These are phyloP conservation scores for Hydrochoerus hydrochaeris DNA, from an alignment of 2,113 vertebrate genomes.

Conservation along the genomic window DNA sequence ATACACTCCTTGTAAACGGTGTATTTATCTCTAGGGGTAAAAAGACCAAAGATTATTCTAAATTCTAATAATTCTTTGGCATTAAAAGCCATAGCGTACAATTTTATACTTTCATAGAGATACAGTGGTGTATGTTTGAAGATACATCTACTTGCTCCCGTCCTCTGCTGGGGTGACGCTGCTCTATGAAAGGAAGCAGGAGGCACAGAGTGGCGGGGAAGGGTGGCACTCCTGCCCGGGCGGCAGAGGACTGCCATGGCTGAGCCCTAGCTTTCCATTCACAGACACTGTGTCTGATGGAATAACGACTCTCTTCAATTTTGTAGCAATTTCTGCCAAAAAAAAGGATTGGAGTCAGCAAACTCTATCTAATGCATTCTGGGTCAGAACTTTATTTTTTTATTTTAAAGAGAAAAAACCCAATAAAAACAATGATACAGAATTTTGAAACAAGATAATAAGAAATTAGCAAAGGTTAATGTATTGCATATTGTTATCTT, in stretches of 20 bases:
- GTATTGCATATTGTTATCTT: too few relatives aligned
- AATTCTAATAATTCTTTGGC: conserved; percentile 82
- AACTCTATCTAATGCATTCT: conserved; percentile 87
- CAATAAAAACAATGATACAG: too few relatives aligned
- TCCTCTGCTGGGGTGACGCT: conserved; percentile 71
- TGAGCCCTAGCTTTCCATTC: conserved; percentile 84
- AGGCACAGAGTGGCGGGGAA: conserved; percentile 78
- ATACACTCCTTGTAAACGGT: too few relatives aligned
- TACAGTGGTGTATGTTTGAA: conserved; percentile 87
- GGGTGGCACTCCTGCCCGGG: conserved; percentile 78
- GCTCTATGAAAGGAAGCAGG: conserved; percentile 69
- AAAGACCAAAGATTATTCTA: conserved; percentile 83
- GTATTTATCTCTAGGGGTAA: conserved; percentile 82
- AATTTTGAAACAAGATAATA: too few relatives aligned
- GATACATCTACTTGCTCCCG: conserved; percentile 82
- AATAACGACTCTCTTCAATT: conserved; percentile 88
- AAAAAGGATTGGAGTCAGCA: conserved; percentile 88
- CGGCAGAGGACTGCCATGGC: conserved; percentile 77
- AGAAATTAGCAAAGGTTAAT: too few relatives aligned
- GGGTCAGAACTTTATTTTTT: conserved; percentile 83
- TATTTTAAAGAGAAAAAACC: too few relatives aligned
- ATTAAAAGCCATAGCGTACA: conserved; percentile 78
- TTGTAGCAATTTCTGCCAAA: conserved; percentile 89
- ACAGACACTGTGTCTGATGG: conserved; percentile 82
- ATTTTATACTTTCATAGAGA: conserved; percentile 77